Percentiles rank a stretch among this genome's conserved stretches.
phyloP scores from a whole-genome alignment of 2,888 invertebrate genomes.

The Gerosis bhagava region DNA sequence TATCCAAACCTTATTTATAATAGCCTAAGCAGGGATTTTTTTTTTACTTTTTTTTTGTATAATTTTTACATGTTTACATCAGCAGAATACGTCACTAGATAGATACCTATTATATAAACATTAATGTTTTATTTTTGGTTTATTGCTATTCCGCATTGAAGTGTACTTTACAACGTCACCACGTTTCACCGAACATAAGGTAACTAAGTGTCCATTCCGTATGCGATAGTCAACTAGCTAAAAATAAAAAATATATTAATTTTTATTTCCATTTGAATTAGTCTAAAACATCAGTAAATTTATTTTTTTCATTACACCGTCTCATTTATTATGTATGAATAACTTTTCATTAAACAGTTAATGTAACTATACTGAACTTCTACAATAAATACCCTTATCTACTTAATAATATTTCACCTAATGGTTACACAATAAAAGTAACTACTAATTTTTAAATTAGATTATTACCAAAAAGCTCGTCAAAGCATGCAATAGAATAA shows the following conservation, averaged over 20 bases:
- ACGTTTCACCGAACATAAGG: conserved; percentile 46
- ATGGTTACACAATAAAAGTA: conserved; percentile 79
- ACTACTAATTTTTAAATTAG: conserved; percentile 79
- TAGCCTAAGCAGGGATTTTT: conserved; percentile 79
- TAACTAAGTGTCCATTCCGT: conserved; percentile 65
- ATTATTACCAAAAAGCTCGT: conserved; percentile 83
- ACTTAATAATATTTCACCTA: conserved; percentile 73
- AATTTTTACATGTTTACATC: conserved; percentile 76
- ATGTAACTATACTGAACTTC: conserved; percentile 75
- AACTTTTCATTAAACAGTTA: conserved; percentile 72
- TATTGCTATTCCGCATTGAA: conserved; percentile 76
- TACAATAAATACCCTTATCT: conserved; percentile 82
- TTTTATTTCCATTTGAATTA: conserved; percentile 73
- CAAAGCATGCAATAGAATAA: conserved; percentile 82
- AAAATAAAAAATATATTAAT: conserved; percentile 82
- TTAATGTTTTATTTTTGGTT: conserved; percentile 80
- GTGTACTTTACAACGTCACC: conserved; percentile 55
- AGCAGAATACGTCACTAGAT: conserved; percentile 79
- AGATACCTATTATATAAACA: conserved; percentile 72
- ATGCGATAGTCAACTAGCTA: conserved; percentile 79
- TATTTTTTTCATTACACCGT: conserved; percentile 68
- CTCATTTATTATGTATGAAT: conserved; percentile 78
- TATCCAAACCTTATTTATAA: conserved; percentile 74
- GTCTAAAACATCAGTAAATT: conserved; percentile 68
- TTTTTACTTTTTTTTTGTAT: conserved; percentile 69